phyloP scores from a whole-genome alignment of 2,113 vertebrate genomes.

The Datnioides undecimradiatus region DNA sequence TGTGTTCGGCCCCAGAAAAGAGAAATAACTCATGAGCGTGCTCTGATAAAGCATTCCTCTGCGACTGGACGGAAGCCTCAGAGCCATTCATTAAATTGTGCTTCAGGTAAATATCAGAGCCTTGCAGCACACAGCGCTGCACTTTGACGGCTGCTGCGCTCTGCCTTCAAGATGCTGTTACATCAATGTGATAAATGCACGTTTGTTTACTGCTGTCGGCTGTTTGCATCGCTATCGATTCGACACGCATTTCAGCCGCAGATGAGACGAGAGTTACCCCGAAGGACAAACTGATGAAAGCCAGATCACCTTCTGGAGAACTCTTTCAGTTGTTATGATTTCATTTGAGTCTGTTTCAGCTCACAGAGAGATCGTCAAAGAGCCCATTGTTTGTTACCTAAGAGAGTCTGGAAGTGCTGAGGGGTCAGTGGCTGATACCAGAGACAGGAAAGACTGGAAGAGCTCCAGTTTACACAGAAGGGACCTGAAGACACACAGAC shows the following conservation, averaged over 20 bases:
- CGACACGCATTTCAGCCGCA: neutral
- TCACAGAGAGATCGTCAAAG: neutral
- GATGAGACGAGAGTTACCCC: neutral
- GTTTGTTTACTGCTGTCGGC: neutral
- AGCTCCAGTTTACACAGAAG: conserved; percentile 93
- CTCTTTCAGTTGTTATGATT: neutral
- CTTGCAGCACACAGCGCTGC: neutral
- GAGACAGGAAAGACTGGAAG: conserved; percentile 89
- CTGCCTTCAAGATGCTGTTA: neutral
- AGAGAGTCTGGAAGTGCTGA: conserved; percentile 87
- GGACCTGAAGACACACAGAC: conserved; percentile 84
- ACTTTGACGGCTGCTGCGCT: neutral
- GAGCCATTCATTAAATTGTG: neutral
- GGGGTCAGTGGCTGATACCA: conserved; percentile 84
- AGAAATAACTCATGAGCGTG: neutral
- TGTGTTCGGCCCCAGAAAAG: neutral
- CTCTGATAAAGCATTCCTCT: neutral
- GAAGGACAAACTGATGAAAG: neutral
- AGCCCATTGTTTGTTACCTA: conserved; percentile 82
- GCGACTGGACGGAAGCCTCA: neutral
- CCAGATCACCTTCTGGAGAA: neutral
- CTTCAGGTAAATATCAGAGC: neutral
- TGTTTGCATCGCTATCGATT: neutral
- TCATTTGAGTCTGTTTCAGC: neutral
- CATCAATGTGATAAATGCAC: neutral